Conservation (phyloP, 1,140 invertebrate species). For the Ericerus pela region DNA sequence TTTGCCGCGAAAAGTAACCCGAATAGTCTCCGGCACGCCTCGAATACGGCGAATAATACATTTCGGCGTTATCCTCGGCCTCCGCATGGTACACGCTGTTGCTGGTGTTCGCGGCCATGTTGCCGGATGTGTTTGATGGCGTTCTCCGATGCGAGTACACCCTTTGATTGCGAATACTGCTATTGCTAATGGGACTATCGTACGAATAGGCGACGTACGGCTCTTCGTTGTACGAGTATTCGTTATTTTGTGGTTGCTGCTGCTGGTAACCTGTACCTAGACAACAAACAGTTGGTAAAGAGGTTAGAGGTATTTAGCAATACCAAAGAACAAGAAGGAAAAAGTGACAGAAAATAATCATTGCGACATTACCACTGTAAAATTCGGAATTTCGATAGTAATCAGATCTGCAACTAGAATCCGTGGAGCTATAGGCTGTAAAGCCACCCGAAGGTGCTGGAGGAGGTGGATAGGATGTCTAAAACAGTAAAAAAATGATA, state of each 20-base stretch:
- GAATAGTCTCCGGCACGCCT: constrained; percentile 17
- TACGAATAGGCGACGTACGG: constrained; percentile 26
- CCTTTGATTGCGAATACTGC: constrained; percentile 2
- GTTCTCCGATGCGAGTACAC: constrained; percentile 44
- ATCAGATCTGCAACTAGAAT: constrained; percentile 10
- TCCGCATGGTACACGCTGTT: constrained; percentile 48
- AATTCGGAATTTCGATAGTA: background rate
- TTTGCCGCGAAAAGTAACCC: constrained; percentile 36
- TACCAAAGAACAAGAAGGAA: constrained; percentile 2
- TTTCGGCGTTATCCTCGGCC: constrained; percentile 14
- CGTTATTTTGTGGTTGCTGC: constrained; percentile 12
- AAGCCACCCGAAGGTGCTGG: background rate
- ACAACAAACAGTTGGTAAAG: constrained; percentile 4
- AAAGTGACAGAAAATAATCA: background rate
- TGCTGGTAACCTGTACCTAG: constrained; percentile 10
- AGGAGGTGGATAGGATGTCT: constrained; percentile 2
- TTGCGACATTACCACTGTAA: background rate
- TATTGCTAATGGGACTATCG: background rate
- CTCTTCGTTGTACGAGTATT: constrained; percentile 40
- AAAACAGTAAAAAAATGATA: background rate
- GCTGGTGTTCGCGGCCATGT: constrained; percentile 36
- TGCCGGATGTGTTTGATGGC: constrained; percentile 54
- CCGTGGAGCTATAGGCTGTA: background rate
- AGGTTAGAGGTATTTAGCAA: constrained; percentile 19
- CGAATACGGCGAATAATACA: constrained; percentile 12